Evolutionary conservation across 53 echinoderm and acorn worm genomes (phyloP).

Genomic region (Echinometra lucunter): DNA sequence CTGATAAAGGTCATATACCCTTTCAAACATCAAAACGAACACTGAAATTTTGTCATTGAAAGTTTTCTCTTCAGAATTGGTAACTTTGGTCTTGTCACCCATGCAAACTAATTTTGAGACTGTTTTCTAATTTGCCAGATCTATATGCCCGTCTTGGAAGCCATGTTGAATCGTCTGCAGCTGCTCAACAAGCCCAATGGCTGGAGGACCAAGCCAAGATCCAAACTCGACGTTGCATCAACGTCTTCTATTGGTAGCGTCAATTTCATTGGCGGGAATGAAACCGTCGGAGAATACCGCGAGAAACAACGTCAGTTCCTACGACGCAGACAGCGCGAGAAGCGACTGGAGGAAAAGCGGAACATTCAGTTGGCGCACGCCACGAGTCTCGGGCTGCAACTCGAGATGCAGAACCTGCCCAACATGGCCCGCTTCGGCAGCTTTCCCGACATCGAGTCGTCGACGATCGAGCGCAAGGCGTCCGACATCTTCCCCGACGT

Average conservation of each 20-base stretch:
- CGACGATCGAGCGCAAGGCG: slow-evolving; percentile 47
- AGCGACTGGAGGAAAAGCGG: slow-evolving; percentile 71
- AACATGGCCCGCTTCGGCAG: neutral
- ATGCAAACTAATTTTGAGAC: neutral
- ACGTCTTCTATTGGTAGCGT: slow-evolving; percentile 37
- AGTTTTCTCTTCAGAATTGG: too few relatives aligned
- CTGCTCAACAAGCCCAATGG: slow-evolving; percentile 78
- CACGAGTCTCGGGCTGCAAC: slow-evolving; percentile 74
- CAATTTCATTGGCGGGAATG: neutral
- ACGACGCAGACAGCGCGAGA: slow-evolving; percentile 83
- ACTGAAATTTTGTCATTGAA: too few relatives aligned
- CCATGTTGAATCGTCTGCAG: slow-evolving; percentile 77
- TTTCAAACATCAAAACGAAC: too few relatives aligned
- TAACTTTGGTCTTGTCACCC: neutral
- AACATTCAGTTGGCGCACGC: slow-evolving; percentile 79
- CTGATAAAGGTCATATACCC: too few relatives aligned
- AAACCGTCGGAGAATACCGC: slow-evolving; percentile 73
- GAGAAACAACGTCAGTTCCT: slow-evolving; percentile 92
- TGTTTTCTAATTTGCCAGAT: slow-evolving; percentile 69
- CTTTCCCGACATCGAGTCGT: slow-evolving; percentile 12
- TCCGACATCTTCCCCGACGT: slow-evolving; percentile 37
- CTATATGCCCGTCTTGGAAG: slow-evolving; percentile 87
- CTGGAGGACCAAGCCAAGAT: slow-evolving; percentile 67
- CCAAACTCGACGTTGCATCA: neutral
- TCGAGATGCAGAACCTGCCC: slow-evolving; percentile 70